Evolutionary conservation across 2,888 invertebrate species (phyloP).

Genomic region (Margaritifera margaritifera): DNA sequence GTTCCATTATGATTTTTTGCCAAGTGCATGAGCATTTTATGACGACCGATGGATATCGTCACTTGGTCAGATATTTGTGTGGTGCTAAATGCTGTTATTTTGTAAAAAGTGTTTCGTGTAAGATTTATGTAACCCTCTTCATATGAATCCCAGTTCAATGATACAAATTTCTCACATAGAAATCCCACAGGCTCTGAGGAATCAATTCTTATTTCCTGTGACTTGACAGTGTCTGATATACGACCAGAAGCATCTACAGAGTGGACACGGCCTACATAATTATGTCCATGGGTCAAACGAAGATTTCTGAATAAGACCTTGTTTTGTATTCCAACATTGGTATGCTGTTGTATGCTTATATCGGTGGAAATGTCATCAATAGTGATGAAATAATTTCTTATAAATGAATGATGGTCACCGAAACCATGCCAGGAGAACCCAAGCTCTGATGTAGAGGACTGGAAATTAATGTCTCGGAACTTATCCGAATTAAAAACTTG

Average conservation of each 20-base stretch:
- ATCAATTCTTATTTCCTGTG: constrained; percentile 21
- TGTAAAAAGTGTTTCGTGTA: not conserved
- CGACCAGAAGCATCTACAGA: constrained; percentile 35
- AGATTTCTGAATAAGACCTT: constrained; percentile 4
- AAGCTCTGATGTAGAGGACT: constrained; percentile 16
- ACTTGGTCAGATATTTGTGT: too few species aligned
- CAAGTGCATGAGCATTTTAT: not conserved
- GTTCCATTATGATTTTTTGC: not conserved
- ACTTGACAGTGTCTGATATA: constrained; percentile 11
- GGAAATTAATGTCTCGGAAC: constrained; percentile 18
- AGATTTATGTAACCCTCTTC: not conserved
- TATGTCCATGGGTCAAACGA: constrained; percentile 9
- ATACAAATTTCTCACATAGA: constrained; percentile 5
- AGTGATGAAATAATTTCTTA: constrained; percentile 22
- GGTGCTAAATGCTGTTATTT: too few species aligned
- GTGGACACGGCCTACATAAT: constrained; percentile 20
- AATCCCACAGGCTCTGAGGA: constrained; percentile 19
- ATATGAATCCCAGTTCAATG: not conserved
- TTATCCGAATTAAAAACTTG: constrained; percentile 32
- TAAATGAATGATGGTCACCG: constrained; percentile 30
- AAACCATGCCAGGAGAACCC: constrained; percentile 43
- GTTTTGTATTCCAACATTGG: constrained; percentile 16
- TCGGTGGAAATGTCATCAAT: constrained; percentile 6
- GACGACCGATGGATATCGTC: too few species aligned
- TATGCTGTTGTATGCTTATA: not conserved